These are phyloP conservation scores for Acanthococcus lagerstroemiae DNA, from an alignment of 2,888 invertebrate species.

Conservation along the genomic window DNA sequence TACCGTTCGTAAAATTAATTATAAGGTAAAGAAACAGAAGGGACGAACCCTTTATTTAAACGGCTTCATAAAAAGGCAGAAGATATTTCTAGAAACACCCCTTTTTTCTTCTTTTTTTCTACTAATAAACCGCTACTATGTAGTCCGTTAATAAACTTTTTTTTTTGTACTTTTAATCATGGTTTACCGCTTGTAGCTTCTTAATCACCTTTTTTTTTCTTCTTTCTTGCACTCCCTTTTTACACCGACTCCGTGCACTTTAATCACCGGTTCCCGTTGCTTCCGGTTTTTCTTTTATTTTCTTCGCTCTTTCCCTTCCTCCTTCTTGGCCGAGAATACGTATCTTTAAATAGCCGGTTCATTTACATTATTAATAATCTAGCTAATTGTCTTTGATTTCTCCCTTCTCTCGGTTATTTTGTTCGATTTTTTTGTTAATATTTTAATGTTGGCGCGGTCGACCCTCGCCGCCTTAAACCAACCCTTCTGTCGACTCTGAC, in stretches of 20 bases:
- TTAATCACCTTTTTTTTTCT: not conserved
- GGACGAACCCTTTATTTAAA: not conserved
- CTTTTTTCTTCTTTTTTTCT: not conserved
- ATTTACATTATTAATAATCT: constrained; percentile 25
- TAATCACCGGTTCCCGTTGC: not conserved
- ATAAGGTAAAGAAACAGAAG: not conserved
- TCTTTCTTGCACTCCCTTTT: not conserved
- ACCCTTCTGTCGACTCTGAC: no score
- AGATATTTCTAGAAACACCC: not conserved
- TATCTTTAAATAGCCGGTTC: not conserved
- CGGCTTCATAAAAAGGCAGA: not conserved
- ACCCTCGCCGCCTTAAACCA: no score
- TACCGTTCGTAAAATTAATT: not conserved
- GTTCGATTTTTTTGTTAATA: not conserved
- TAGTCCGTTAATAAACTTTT: not conserved
- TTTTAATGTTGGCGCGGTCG: not conserved
- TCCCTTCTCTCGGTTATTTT: not conserved
- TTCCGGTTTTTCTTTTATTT: not conserved
- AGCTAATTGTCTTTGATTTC: constrained; percentile 22
- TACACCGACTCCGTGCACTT: no score
- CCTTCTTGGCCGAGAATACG: no score
- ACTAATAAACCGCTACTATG: not conserved
- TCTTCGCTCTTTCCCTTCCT: not conserved
- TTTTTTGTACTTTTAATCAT: not conserved
- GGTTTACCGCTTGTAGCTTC: not conserved